Evolutionary conservation across 2,113 vertebrate genomes (phyloP).

Genomic region (Melanocharis versteri): DNA sequence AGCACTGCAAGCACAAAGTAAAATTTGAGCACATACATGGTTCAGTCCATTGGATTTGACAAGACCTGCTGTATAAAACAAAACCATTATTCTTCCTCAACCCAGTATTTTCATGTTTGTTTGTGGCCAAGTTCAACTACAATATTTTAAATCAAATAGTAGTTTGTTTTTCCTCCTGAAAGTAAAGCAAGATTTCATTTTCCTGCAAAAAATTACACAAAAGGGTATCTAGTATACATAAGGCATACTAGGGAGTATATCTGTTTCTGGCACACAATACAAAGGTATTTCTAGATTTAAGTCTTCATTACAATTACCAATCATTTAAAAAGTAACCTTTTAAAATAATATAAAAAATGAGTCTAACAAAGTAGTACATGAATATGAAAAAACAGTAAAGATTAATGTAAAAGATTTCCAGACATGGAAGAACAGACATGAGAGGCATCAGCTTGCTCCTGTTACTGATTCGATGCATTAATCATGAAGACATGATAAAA

Average conservation of each 20-base stretch:
- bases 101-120: neutral
- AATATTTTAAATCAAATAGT: neutral
- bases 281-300: neutral
- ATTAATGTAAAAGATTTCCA: neutral
- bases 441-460: neutral
- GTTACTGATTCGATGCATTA: neutral
- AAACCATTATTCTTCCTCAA: neutral
- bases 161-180: neutral
- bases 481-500: slow-evolving; percentile 6
- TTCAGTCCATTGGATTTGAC: neutral
- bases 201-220: neutral
- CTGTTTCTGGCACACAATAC: neutral
- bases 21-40: neutral
- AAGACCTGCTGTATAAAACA: neutral
- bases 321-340: neutral
- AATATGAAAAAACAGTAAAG: neutral
- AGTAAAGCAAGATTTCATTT: neutral
- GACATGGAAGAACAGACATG: neutral
- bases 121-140: neutral
- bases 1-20: neutral
- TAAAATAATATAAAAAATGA: neutral
- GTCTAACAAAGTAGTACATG: neutral
- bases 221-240: neutral
- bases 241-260: neutral
- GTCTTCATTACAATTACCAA: neutral